phyloP scores from a whole-genome alignment of 2,797 vertebrate species.

The Muscicapa striata region DNA sequence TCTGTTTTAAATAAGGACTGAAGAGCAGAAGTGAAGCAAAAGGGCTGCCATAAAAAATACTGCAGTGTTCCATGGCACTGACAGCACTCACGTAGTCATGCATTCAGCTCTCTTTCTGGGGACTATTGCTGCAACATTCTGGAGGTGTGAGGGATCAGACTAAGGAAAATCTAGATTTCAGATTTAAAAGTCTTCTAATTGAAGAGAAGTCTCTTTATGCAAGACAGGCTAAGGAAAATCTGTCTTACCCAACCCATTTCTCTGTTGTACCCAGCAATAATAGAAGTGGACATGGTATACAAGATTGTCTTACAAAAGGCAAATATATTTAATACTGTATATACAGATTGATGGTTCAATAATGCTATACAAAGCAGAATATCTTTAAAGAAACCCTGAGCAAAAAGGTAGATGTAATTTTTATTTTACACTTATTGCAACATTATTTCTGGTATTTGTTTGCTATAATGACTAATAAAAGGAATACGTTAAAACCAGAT shows the following conservation, averaged over 20 bases:
- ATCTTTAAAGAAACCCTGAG: constrained; percentile 54
- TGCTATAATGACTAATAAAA: constrained; percentile 4
- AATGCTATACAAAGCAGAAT: constrained; percentile 27
- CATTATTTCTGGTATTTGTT: constrained; percentile 22
- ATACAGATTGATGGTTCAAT: constrained; percentile 10
- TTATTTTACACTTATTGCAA: constrained; percentile 31
- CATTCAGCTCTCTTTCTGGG: neutral
- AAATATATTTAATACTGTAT: constrained; percentile 62
- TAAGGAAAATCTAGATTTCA: neutral
- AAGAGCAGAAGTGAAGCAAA: neutral
- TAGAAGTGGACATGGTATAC: neutral
- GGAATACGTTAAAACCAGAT: constrained; percentile 38
- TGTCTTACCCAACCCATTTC: neutral
- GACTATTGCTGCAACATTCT: neutral
- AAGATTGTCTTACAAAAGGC: constrained; percentile 60
- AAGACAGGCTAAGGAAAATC: neutral
- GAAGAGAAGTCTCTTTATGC: constrained; percentile 1
- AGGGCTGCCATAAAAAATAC: neutral
- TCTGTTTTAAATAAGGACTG: constrained; percentile 6
- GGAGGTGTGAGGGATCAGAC: neutral
- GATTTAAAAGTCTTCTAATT: neutral
- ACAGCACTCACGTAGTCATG: neutral
- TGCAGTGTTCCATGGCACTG: neutral
- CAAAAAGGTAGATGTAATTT: constrained; percentile 18
- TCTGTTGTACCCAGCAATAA: neutral